These are phyloP conservation scores for Probosciger aterrimus DNA, from an alignment of 2,113 vertebrate species.

Conservation along the genomic window DNA sequence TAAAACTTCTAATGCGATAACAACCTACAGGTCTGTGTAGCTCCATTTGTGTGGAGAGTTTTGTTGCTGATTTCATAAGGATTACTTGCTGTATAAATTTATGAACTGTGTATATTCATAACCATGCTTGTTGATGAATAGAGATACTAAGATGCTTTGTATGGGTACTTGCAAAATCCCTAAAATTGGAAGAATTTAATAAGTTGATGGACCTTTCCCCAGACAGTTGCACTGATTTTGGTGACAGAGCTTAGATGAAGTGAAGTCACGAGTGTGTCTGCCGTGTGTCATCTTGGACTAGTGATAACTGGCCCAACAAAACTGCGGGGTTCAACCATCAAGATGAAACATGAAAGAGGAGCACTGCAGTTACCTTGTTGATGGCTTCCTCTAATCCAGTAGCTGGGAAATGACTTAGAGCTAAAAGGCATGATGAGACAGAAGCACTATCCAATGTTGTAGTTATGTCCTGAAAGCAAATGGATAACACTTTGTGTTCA, in stretches of 20 bases:
- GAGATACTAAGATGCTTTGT: not conserved
- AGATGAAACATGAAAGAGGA: not conserved
- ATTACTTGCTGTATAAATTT: not conserved
- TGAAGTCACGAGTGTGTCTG: not conserved
- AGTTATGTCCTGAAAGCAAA: not conserved
- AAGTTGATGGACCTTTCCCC: not conserved
- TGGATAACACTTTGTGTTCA: not conserved
- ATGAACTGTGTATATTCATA: not conserved
- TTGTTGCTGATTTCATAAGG: not conserved
- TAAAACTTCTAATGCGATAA: not conserved
- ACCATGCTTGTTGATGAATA: not conserved
- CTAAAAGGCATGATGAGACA: not conserved
- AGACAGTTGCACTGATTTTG: not conserved
- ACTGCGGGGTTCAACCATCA: not conserved
- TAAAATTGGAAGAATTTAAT: not conserved
- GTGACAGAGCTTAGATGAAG: not conserved
- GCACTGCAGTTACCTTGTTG: not conserved
- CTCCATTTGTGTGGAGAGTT: not conserved
- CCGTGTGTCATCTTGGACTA: not conserved
- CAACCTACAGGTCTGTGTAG: not conserved
- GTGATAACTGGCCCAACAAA: not conserved
- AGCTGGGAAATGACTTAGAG: not conserved
- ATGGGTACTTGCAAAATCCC: not conserved
- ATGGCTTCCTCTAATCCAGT: not conserved
- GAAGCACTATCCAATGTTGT: not conserved